Base-by-base conservation (phyloP, 2,797 vertebrate species). In the Hoplostethus mediterraneus region DNA sequence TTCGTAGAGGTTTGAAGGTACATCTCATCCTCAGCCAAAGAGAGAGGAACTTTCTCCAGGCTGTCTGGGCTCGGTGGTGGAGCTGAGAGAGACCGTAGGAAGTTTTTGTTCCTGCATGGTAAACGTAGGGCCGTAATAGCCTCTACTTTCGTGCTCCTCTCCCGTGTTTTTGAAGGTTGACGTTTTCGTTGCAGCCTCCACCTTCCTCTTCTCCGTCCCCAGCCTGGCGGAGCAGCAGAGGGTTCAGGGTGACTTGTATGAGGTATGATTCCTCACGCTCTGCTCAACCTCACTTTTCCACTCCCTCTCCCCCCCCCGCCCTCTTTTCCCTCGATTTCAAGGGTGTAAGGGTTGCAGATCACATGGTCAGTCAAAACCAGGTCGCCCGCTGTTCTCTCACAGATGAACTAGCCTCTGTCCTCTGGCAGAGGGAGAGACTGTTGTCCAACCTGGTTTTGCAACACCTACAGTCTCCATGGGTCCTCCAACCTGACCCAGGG, bases 11-110 rank as follows among this genome's bases (percentile, higher is more conserved):
- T 6, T 6, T 21, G 33, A 6, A 52, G 31, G 13, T 12, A 3
- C 16, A 40, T 21, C 28, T 38, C 51, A 33, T 67, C 40, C 25
- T 75, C 57, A 71, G 65, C 66, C 71, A 79, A 2, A 62, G 44
- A 4, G 56, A 33, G 31, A 73, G 52, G 28, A 63, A 78, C 45
- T 36, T 48, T 33, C n/a, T 16, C 55, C 42, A 59, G 53, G 54
- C 17, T 13, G 13, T 28, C 10, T 62, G 14, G 10, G 9, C 53
- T 38, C 47, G 47, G 28, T 7, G 25, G 42, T n/a, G 25, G 40
- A 61, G 59, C 11, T 4, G 12, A 1, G 38, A 2, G 38, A 4
- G 7, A 38, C 1, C 6, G 36, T 8, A 8, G 36, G 36, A 31
- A 16, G 33, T 12, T 4, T 13, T 51, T 17, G 30, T 40, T 16